Base-by-base conservation (phyloP, 2,888 invertebrate species). In the Dione juno region DNA sequence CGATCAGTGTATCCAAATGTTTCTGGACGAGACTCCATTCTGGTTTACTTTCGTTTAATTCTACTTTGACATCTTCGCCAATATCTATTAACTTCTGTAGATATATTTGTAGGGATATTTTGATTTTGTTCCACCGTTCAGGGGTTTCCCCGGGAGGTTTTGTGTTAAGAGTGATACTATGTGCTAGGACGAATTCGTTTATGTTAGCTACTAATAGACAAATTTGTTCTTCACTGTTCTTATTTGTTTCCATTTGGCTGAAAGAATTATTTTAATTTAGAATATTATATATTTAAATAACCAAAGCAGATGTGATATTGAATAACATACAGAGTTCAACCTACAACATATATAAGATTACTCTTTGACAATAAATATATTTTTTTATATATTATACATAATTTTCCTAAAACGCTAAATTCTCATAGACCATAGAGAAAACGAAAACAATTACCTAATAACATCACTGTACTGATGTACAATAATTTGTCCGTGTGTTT, bases 121-220 rank as follows among this genome's bases (percentile, higher is more conserved):
- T 93, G 41, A 93, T 93, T 77, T 88, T 93, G 80, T 93, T 90
- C 93, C 93, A 93, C 72, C 91, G 79, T 37, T 91, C 93, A 0
- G 92, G 93, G 0, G 91, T 89, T 77, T 93, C 94, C 0, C 92
- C 93, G 0, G 91, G 93, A 0, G 93, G 93, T 66, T 90, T 93
- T 0, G 90, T 93, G 77, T 91, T 93, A 3, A 92, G 76, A 0
- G 92, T 93, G 10, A 92, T 92, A 79, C 93, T 93, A 75, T 94
- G 94, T 7, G 94, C 92, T 54, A 93, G 81, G 1, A 94, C 92
- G 76, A 95, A 94, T 78, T 94, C 94, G 71, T 93, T 94, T 65
- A 95, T 94, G 76, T 94, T 94, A 3, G 94, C 94, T 3, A 94
- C 89, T 54, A 95, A 83, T 9, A 92, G 81, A 74, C 91, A 93